phyloP scores from a whole-genome alignment of 2,888 invertebrate genomes.

The Parnassius mnemosyne region DNA sequence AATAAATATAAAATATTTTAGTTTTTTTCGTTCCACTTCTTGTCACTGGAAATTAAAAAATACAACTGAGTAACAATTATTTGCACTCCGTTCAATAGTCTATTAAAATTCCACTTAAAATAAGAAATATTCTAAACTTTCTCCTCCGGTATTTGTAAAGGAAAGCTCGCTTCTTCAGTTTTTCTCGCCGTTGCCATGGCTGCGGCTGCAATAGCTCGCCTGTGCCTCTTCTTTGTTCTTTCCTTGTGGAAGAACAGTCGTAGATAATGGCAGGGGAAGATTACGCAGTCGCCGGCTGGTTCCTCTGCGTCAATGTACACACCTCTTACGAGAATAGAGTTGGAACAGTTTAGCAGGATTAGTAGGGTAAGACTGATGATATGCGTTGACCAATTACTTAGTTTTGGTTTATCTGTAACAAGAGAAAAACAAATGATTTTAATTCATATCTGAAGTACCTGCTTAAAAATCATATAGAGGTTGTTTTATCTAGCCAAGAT shows the following conservation, averaged over 20 bases:
- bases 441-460: conserved; percentile 38
- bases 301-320: conserved; percentile 94
- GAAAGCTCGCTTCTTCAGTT: conserved; percentile 61
- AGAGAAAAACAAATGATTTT: neutral
- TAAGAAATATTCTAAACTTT: conserved; percentile 52
- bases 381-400: conserved; percentile 92
- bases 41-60: conserved; percentile 19
- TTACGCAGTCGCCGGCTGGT: conserved; percentile 89
- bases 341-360: conserved; percentile 90
- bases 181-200: conserved; percentile 52
- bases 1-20: conserved; percentile 19
- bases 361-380: conserved; percentile 86
- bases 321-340: conserved; percentile 91
- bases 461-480: no score
- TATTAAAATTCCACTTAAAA: neutral
- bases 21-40: no score
- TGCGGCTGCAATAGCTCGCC: conserved; percentile 55
- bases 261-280: conserved; percentile 91
- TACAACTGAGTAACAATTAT: conserved; percentile 25
- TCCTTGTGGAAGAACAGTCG: conserved; percentile 87
- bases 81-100: conserved; percentile 15
- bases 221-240: conserved; percentile 81
- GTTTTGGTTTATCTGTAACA: conserved; percentile 82
- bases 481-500: no score
- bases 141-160: conserved; percentile 64